These are phyloP conservation scores for Gasteruption jaculator DNA, from an alignment of 2,888 invertebrate species.

Conservation along the genomic window DNA sequence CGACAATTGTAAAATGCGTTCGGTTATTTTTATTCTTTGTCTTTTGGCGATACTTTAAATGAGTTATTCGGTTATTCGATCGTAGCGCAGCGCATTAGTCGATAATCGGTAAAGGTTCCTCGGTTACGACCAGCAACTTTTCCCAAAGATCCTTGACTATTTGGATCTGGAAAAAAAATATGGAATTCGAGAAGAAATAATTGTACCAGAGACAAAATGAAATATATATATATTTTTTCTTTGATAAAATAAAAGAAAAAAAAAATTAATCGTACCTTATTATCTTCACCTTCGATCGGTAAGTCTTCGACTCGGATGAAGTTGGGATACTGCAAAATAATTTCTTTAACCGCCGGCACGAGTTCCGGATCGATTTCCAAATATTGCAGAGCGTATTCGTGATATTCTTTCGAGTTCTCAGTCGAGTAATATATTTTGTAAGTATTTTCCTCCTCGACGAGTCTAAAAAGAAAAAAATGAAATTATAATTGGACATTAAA, in stretches of 20 bases:
- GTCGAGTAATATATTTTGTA: conserved; percentile 73
- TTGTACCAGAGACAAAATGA: conserved; percentile 1
- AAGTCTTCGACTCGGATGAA: conserved; percentile 71
- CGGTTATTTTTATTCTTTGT: no score
- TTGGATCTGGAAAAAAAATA: conserved; percentile 48
- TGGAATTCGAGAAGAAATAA: conserved; percentile 5
- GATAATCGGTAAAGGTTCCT: conserved; percentile 56
- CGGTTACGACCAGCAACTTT: conserved; percentile 73
- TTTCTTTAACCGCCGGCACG: conserved; percentile 65
- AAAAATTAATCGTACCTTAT: conserved; percentile 57
- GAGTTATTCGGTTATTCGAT: no score
- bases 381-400: conserved; percentile 72
- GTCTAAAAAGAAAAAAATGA: conserved; percentile 39
- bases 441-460: conserved; percentile 62
- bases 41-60: no score
- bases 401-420: conserved; percentile 83
- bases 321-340: conserved; percentile 73
- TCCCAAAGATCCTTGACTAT: conserved; percentile 77
- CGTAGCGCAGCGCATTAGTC: no score
- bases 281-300: conserved; percentile 61
- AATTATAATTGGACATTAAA: no score
- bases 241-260: neutral
- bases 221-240: conserved; percentile 4
- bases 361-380: conserved; percentile 69
- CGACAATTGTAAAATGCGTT: no score